Evolutionary conservation across 2,888 invertebrate species (phyloP).

Genomic region (Eudasyphora cyanicolor): DNA sequence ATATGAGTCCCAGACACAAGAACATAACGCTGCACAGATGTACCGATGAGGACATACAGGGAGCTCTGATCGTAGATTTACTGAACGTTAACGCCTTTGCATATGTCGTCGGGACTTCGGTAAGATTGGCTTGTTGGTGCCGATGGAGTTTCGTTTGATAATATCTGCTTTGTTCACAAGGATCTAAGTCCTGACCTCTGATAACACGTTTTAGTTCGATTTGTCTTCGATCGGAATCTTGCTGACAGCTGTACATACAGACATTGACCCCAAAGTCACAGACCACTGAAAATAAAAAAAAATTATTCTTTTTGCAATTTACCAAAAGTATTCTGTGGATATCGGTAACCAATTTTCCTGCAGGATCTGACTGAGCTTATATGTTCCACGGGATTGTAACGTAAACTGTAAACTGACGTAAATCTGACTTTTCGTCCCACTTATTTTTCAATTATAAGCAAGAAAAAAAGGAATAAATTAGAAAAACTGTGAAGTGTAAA

Average conservation of each 20-base stretch:
- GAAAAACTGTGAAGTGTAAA: no score
- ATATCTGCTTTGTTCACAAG: constrained; percentile 53
- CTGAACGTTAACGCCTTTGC: neutral
- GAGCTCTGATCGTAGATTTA: neutral
- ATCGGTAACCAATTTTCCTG: no score
- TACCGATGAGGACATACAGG: constrained; percentile 76
- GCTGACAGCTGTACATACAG: constrained; percentile 79
- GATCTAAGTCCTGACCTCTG: constrained; percentile 64
- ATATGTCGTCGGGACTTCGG: neutral
- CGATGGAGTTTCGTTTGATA: constrained; percentile 1
- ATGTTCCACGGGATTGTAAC: no score
- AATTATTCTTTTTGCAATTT: no score
- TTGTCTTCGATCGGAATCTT: constrained; percentile 68
- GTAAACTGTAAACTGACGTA: no score
- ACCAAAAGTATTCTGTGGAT: no score
- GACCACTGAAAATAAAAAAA: constrained; percentile 75
- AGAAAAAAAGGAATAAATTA: no score
- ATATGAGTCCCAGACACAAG: constrained; percentile 80
- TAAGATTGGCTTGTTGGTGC: neutral
- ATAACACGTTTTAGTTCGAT: constrained; percentile 73
- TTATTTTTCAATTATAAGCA: no score
- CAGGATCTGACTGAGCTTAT: no score
- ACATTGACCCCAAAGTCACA: constrained; percentile 76
- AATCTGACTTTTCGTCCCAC: no score
- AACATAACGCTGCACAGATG: constrained; percentile 83